These are phyloP conservation scores for Xestia xanthographa DNA, from an alignment of 2,888 invertebrate species.

Conservation along the genomic window DNA sequence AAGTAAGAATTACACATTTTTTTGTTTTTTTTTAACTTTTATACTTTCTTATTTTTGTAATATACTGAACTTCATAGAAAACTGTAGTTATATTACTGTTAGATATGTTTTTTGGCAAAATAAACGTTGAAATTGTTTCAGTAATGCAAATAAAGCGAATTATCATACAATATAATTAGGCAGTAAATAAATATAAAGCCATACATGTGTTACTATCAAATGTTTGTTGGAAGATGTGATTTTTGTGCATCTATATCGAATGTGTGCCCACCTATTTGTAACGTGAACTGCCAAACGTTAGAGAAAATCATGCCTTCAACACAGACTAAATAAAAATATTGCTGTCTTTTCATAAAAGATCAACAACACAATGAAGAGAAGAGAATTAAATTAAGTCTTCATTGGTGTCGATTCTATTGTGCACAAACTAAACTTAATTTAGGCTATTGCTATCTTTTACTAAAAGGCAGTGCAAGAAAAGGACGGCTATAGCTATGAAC, in stretches of 20 bases:
- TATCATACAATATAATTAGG: constrained; percentile 1
- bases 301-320: not conserved
- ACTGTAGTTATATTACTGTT: not conserved
- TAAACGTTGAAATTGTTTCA: not conserved
- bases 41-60: constrained; percentile 18
- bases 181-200: not conserved
- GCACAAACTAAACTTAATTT: too few relatives aligned
- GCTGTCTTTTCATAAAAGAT: not conserved
- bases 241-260: constrained; percentile 34
- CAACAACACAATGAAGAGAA: not conserved
- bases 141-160: not conserved
- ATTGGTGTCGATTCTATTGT: too few relatives aligned
- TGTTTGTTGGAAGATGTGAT: constrained; percentile 25
- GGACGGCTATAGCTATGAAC: too few relatives aligned
- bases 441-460: too few relatives aligned
- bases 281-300: constrained; percentile 10
- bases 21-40: not conserved
- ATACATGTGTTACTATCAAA: not conserved
- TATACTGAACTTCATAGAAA: not conserved
- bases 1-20: not conserved
- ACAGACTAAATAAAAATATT: not conserved
- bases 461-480: too few relatives aligned
- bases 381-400: not conserved
- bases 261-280: constrained; percentile 32
- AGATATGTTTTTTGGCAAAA: not conserved